Base-by-base conservation (phyloP, 2,797 vertebrate genomes). In the Chelmon rostratus region DNA sequence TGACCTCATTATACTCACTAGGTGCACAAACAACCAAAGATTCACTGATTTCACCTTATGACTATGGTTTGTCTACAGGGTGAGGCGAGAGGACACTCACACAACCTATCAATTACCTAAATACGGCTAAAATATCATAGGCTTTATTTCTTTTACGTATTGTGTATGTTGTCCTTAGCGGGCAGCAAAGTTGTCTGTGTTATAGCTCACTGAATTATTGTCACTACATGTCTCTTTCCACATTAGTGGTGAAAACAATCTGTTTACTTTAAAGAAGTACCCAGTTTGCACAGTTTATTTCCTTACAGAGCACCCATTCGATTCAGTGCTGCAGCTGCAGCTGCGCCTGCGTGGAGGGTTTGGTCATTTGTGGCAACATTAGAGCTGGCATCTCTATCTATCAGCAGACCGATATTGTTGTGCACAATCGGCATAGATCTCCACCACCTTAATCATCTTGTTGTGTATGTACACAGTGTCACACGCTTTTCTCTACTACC, bases 401-500 rank as follows among this genome's bases (percentile, higher is more conserved):
- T 46, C 12, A n/a, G 28, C 23, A 70, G 42, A 35, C 21, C 18
- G 38, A 21, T 42, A 15, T 25, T 31, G 53, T 67, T 53, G 44
- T 31, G 2, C 2, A 58, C 21, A 58, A 21, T n/a, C n/a, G n/a
- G n/a, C n/a, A n/a, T n/a, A 31, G 3, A 31, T 31, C 28, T 31
- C 28, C 28, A 15, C 18, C 28, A 50, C 16, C 16, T 49, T n/a
- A 31, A 58, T 11, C 28, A 47, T 54, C 33, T 46, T 40, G 21
- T 46, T 40, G 21, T 33, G 12, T 18, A 11, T 12, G 28, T 28
- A 28, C 28, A 28, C 28, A 3, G 21, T 42, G 1, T 56, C 12
- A 16, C 19, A 84, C 62, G 54, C 21, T 44, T 61, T 35, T 6
- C 18, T 68, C 33, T 21, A 25, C 15, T 87, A 97, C 97, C 96